phyloP scores from a whole-genome alignment of 2,888 invertebrate species.

The Tolmerus cingulatus region DNA sequence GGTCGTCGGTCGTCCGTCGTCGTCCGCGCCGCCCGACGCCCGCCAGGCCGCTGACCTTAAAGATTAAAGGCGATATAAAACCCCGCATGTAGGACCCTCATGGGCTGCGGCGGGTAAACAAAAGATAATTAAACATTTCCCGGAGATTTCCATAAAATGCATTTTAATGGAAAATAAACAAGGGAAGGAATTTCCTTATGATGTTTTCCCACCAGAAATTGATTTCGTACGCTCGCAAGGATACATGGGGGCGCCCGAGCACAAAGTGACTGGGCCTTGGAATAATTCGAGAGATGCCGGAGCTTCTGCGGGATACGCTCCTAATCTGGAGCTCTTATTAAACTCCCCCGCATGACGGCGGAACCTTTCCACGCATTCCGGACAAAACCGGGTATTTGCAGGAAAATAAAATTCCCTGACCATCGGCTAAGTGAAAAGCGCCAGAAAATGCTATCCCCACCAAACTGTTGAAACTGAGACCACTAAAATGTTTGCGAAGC shows the following conservation, averaged over 20 bases:
- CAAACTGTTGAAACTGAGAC: background rate
- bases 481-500: background rate
- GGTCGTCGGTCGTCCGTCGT: background rate
- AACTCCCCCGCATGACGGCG: background rate
- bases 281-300: background rate
- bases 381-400: background rate
- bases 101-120: conserved; percentile 16
- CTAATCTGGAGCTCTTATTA: background rate
- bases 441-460: background rate
- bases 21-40: background rate
- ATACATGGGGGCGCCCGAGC: background rate
- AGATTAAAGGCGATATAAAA: conserved; percentile 27
- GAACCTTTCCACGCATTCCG: background rate
- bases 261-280: background rate
- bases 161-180: conserved; percentile 40
- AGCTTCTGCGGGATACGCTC: background rate
- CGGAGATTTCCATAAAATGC: conserved; percentile 33
- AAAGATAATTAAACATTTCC: conserved; percentile 37
- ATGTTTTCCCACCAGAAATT: conserved; percentile 27
- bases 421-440: background rate
- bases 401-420: background rate
- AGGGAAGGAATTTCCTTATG: conserved; percentile 23
- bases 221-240: background rate
- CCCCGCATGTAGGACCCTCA: background rate
- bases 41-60: conserved; percentile 6